Conservation (phyloP, 92 coral and sea anemone genomes). For the Epizoanthus ramosus region DNA sequence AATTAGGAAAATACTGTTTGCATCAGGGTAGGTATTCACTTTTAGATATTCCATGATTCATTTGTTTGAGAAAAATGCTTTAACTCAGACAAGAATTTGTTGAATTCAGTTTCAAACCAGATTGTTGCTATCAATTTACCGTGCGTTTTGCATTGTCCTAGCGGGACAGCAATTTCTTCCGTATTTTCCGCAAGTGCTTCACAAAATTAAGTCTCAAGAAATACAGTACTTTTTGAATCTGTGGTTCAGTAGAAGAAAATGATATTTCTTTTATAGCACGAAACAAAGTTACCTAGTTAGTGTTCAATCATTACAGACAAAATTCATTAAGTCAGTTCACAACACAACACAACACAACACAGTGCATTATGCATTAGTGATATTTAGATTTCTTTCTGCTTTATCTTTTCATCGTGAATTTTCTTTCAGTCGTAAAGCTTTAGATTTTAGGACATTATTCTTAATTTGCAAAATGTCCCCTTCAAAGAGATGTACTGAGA, state of each 20-base stretch:
- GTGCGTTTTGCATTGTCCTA: neutral
- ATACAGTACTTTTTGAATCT: neutral
- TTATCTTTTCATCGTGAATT: constrained; percentile 4
- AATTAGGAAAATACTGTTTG: too few species aligned
- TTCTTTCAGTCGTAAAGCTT: neutral
- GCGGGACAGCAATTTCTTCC: neutral
- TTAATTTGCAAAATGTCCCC: neutral
- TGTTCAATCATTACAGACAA: neutral
- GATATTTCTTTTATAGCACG: neutral
- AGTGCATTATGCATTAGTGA: neutral
- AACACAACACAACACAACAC: too few species aligned
- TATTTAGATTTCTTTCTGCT: neutral
- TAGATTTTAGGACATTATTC: neutral
- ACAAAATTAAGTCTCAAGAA: neutral
- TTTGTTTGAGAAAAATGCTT: too few species aligned
- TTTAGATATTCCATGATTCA: too few species aligned
- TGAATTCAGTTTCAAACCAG: too few species aligned
- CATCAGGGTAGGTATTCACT: too few species aligned
- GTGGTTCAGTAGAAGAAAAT: neutral
- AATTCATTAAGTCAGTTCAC: neutral
- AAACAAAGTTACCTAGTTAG: neutral
- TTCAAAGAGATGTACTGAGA: neutral
- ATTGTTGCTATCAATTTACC: too few species aligned
- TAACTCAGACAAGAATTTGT: too few species aligned
- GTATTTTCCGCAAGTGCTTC: too few species aligned